Evolutionary conservation across 2,113 vertebrate species (phyloP), one percentile per base, ranked within the genome.

Genomic region (Zapornia atra): DNA sequence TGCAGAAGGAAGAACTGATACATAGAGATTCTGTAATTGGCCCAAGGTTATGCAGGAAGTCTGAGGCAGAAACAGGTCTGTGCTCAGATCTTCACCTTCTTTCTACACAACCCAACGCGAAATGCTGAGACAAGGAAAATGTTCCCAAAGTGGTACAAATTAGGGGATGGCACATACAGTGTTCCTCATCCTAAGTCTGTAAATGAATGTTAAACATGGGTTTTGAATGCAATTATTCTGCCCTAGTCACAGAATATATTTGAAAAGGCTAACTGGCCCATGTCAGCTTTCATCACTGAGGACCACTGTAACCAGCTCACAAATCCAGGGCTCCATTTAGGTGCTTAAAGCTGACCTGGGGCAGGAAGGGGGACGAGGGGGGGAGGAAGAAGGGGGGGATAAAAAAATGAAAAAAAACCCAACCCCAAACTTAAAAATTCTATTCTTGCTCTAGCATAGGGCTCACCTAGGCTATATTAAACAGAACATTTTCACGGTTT

Each of bases 171-270:
- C 51, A 86, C 53, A 86, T 19, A 60, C 18, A 57, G 53, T 5
- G 15, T 84, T 34, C 44, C 71, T 93, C 10, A 0, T 15, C 70
- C 68, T 24, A 29, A 75, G 86, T 31, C 94, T 92, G 77, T 53
- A 94, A 92, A 90, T 78, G 61, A 88, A 88, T 90, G 66, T 88
- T 92, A 96, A 96, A 92, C 44, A 26, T n/a, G 57, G 70, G 88
- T 73, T 86, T 86, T 53, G 69, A 86, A 92, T 81, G 69, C 69
- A 93, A 73, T 96, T 93, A 96, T 93, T 93, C 92, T 90, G 71
- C 88, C 79, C 88, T 70, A 90, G 63, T 66, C 82, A 90, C 40
- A 42, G 85, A 88, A 90, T 38, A 19, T 36, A 76, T 69, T 57
- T 69, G 53, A 78, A 66, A 73, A 83, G 46, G 63, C 85, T 86